Evolutionary conservation across 1,140 invertebrate genomes (phyloP).

Genomic region (Drosophila teissieri): DNA sequence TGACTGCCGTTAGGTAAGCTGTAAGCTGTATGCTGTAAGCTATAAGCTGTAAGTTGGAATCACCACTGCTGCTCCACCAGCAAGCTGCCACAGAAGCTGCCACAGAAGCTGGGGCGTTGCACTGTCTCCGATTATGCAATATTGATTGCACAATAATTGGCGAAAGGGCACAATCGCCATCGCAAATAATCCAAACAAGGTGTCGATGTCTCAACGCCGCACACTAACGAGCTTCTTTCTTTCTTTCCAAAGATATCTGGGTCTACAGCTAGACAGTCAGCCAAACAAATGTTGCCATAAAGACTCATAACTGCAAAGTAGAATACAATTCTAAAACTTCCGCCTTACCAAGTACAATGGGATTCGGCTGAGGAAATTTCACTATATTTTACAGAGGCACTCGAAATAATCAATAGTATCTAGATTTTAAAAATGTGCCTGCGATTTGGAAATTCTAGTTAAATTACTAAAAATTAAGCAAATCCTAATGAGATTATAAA

Average conservation of each 20-base stretch:
- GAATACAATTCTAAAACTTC: conserved; percentile 59
- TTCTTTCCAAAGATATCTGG: conserved; percentile 52
- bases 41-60: no score
- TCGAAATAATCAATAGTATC: no score
- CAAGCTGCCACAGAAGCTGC: not conserved
- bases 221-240: conserved; percentile 71
- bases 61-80: not conserved
- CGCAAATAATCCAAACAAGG: conserved; percentile 69
- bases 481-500: not conserved
- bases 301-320: conserved; percentile 61
- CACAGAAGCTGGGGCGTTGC: conserved; percentile 31
- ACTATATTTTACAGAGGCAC: not conserved
- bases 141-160: conserved; percentile 82
- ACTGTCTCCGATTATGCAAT: conserved; percentile 74
- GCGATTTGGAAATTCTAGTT: no score
- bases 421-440: not conserved
- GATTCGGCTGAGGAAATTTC: not conserved
- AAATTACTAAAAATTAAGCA: conserved; percentile 8
- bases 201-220: conserved; percentile 63
- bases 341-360: conserved; percentile 48
- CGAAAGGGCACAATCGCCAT: conserved; percentile 75
- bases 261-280: conserved; percentile 52
- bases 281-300: conserved; percentile 77
- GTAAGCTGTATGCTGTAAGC: not conserved
- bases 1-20: conserved; percentile 79